Conservation (phyloP, 2,113 vertebrate genomes). For the Laticauda colubrina region DNA sequence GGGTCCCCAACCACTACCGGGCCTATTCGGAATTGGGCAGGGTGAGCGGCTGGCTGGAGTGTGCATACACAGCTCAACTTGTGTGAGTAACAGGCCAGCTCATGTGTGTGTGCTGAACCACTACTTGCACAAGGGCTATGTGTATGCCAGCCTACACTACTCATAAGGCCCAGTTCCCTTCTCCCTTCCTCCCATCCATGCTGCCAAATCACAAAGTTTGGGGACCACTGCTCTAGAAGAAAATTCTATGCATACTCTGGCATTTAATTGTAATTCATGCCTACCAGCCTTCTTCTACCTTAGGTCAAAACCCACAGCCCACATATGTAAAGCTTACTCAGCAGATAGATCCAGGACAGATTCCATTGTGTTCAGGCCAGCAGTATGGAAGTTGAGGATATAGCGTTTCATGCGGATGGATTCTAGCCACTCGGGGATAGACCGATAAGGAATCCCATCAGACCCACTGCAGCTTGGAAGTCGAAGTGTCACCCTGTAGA, state of each 20-base stretch:
- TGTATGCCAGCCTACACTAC: no score
- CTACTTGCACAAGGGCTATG: no score
- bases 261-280: not conserved
- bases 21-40: no score
- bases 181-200: no score
- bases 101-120: no score
- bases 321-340: slow-evolving; percentile 61
- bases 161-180: no score
- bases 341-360: slow-evolving; percentile 74
- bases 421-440: slow-evolving; percentile 75
- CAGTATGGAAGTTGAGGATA: slow-evolving; percentile 72
- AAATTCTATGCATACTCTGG: fast-evolving
- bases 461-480: slow-evolving; percentile 77
- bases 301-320: not conserved
- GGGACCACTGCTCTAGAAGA: not conserved
- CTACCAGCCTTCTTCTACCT: not conserved
- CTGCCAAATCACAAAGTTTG: no score
- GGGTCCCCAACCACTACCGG: no score
- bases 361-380: slow-evolving; percentile 76
- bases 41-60: no score
- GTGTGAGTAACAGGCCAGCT: no score
- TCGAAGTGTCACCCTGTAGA: slow-evolving; percentile 69
- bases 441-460: slow-evolving; percentile 73
- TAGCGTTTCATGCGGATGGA: slow-evolving; percentile 80
- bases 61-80: no score